These are phyloP conservation scores for Remorina albescens DNA, from an alignment of 2,797 vertebrate species.

Conservation along the genomic window DNA sequence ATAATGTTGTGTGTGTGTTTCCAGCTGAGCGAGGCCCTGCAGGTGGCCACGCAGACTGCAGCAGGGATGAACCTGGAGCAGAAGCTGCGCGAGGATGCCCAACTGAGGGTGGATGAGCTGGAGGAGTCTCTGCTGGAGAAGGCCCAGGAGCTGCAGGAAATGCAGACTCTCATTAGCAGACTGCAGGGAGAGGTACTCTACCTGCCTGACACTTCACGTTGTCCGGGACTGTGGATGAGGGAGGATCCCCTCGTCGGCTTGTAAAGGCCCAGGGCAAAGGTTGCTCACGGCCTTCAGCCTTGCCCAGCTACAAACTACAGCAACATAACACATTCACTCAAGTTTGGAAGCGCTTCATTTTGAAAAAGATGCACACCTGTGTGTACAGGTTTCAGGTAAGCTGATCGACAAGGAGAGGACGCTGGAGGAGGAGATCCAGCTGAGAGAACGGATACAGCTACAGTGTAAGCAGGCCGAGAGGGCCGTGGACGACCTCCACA, in stretches of 20 bases:
- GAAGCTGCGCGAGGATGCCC: constrained; percentile 79
- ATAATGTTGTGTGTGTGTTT: constrained; percentile 20
- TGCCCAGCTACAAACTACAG: too few relatives aligned
- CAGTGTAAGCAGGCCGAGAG: constrained; percentile 86
- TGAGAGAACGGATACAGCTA: constrained; percentile 83
- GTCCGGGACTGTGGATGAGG: too few relatives aligned
- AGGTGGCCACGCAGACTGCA: constrained; percentile 57
- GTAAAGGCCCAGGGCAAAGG: too few relatives aligned
- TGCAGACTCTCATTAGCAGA: constrained; percentile 64
- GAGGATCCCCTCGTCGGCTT: too few relatives aligned
- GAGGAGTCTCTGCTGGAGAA: constrained; percentile 84
- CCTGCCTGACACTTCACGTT: neutral
- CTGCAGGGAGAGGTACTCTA: constrained; percentile 83
- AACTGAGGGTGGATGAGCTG: constrained; percentile 80
- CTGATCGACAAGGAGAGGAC: constrained; percentile 81
- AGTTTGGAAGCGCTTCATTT: neutral
- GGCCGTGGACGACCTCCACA: constrained; percentile 81
- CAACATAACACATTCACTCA: too few relatives aligned
- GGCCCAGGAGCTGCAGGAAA: constrained; percentile 78
- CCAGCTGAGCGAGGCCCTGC: constrained; percentile 79
- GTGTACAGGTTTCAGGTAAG: constrained; percentile 81
- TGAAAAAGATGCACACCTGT: neutral
- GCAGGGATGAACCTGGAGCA: constrained; percentile 80
- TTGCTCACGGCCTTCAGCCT: too few relatives aligned
- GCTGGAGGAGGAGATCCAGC: constrained; percentile 87